Percentiles rank a stretch among this genome's conserved stretches.
phyloP scores from a whole-genome alignment of 2,113 vertebrate species.

The Ammodytes dubius region DNA sequence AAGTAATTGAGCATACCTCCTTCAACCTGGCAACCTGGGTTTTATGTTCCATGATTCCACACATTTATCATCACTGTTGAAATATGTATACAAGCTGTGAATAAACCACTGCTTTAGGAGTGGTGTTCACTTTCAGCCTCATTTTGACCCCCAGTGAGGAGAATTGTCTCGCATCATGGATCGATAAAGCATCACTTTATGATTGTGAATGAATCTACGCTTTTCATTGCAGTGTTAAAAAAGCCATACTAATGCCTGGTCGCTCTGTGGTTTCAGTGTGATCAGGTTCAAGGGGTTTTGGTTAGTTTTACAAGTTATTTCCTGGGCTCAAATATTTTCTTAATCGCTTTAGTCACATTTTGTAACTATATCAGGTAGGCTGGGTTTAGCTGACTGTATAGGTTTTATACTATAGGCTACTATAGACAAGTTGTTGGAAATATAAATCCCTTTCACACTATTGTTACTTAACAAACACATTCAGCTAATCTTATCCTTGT shows the following conservation, averaged over 20 bases:
- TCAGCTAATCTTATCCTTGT: slow-evolving; percentile 56
- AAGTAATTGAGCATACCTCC: slow-evolving; percentile 27
- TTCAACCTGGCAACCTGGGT: slow-evolving; percentile 13
- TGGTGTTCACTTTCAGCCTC: background rate
- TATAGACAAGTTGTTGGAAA: slow-evolving; percentile 29
- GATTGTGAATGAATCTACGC: slow-evolving; percentile 11
- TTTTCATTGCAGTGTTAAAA: slow-evolving; percentile 36
- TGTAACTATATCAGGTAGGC: slow-evolving; percentile 34
- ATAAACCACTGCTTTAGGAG: background rate
- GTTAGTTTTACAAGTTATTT: slow-evolving; percentile 15
- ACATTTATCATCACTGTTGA: background rate
- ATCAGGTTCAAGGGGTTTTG: background rate
- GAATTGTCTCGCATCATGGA: slow-evolving; percentile 7
- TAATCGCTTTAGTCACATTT: slow-evolving; percentile 48
- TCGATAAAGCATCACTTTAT: slow-evolving; percentile 41
- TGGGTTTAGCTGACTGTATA: slow-evolving; percentile 29
- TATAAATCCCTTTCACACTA: slow-evolving; percentile 57
- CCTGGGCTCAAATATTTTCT: slow-evolving; percentile 28
- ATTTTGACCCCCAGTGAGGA: background rate
- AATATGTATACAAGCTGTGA: slow-evolving; percentile 14
- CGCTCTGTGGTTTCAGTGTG: background rate
- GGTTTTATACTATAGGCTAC: slow-evolving; percentile 37
- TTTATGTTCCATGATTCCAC: background rate
- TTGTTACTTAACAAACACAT: slow-evolving; percentile 49
- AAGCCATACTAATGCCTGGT: slow-evolving; percentile 3